Evolutionary conservation across 2,888 invertebrate genomes (phyloP), one percentile per base, ranked within the genome.

Genomic region (Colletes collaris): DNA sequence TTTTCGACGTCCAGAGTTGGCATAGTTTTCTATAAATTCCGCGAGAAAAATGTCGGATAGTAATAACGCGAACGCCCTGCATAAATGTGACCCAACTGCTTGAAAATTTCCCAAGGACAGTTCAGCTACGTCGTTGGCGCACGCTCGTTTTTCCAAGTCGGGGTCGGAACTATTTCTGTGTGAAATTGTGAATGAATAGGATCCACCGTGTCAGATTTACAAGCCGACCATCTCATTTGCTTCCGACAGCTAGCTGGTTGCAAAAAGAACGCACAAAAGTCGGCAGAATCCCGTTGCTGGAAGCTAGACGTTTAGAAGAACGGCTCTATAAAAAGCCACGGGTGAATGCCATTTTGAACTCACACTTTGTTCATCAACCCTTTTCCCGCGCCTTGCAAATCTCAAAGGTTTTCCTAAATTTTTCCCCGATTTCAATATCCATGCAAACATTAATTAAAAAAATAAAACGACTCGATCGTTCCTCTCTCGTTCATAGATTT

Each of bases 121-220:
- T 67, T 52, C 59, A 49, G 46, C 35, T 53, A 63, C 63, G 68
- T 16, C 49, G 71, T 59, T 66, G 46, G 46, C 56, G 60, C 7
- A 62, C 16, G 63, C 66, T 72, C 66, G 59, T 73, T 63, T 74
- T 62, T 52, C 27, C 64, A 50, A 70, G 66, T 69, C 74, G 71
- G 70, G 79, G 27, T 56, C 79, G 68, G 65, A 62, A 72, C 69
- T 76, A 79, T 86, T 86, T 84, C 76, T 78, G 60, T 55, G 73
- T 76, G 73, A 85, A 85, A 79, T 81, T 76, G 73, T 40, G 81
- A 77, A 77, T 85, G 82, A 85, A 85, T 85, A 81, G 83, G 52
- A 79, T 68, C 72, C 73, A 69, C 70, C 76, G 69, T 73, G 84
- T 81, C 72, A 74, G 72, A 53, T 84, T 79, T 79, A 65, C 76